Evolutionary conservation across 2,113 vertebrate species (phyloP).

Genomic region (Limanda limanda): DNA sequence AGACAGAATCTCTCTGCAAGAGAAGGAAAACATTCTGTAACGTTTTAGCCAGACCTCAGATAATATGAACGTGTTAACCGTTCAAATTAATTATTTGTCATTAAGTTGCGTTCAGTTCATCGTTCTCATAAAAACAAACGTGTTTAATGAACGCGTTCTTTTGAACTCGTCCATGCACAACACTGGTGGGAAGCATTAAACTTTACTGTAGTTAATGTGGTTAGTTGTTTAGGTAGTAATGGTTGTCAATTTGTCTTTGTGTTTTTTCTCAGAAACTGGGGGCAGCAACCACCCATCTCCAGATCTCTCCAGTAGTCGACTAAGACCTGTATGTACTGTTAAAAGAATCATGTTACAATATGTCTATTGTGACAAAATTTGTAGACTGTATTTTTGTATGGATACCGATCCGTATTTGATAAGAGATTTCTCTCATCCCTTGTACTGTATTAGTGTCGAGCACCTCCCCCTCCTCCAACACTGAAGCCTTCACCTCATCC

Average conservation of each 20-base stretch:
- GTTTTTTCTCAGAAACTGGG: constrained; percentile 36
- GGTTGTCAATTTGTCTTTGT: neutral
- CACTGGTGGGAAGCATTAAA: neutral
- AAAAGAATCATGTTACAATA: neutral
- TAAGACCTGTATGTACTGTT: constrained; percentile 83
- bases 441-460: constrained; percentile 62
- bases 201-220: neutral
- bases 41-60: no score
- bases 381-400: neutral
- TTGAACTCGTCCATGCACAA: no score
- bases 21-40: no score
- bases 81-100: no score
- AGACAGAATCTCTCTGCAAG: no score
- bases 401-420: neutral
- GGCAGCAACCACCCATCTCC: constrained; percentile 65
- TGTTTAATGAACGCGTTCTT: no score
- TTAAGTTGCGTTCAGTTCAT: no score
- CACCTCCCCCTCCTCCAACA: constrained; percentile 72
- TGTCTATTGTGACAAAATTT: neutral
- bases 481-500: constrained; percentile 42
- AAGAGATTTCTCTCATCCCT: neutral
- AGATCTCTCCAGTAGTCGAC: constrained; percentile 73
- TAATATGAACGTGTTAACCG: no score
- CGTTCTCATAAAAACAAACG: no score
- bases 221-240: neutral